phyloP scores from a whole-genome alignment of 2,888 invertebrate genomes.

The Argyra leucocephala region DNA sequence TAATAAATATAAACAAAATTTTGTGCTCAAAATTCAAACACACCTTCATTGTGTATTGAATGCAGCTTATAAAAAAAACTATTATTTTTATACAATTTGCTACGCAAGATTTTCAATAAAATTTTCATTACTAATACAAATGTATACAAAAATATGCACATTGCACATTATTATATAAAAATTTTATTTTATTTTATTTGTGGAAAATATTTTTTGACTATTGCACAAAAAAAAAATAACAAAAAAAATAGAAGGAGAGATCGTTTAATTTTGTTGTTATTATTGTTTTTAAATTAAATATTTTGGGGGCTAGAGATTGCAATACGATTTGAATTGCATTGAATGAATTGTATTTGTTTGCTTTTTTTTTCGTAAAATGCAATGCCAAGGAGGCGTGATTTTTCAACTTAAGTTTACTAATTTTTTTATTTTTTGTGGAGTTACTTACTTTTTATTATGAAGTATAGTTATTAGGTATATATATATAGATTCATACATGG shows the following conservation, averaged over 20 bases:
- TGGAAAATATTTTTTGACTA: neutral
- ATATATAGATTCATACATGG: too few species aligned
- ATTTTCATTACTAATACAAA: too few species aligned
- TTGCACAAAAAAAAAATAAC: neutral
- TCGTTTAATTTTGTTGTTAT: neutral
- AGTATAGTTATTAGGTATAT: too few species aligned
- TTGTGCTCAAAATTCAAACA: too few species aligned
- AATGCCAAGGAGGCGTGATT: neutral
- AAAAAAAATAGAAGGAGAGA: neutral
- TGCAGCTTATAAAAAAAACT: too few species aligned
- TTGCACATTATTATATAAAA: neutral
- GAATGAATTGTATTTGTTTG: neutral
- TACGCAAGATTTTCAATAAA: neutral
- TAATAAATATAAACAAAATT: too few species aligned
- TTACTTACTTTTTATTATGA: too few species aligned
- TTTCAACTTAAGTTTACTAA: neutral
- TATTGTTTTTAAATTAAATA: neutral
- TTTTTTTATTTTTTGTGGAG: too few species aligned
- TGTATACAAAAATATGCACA: neutral
- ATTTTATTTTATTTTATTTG: neutral
- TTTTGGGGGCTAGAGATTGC: neutral
- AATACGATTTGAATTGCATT: neutral
- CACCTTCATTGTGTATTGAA: neutral
- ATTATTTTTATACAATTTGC: neutral
- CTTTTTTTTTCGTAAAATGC: neutral